phyloP scores from a whole-genome alignment of 1,140 invertebrate species.

The Cheumatopsyche charites region DNA sequence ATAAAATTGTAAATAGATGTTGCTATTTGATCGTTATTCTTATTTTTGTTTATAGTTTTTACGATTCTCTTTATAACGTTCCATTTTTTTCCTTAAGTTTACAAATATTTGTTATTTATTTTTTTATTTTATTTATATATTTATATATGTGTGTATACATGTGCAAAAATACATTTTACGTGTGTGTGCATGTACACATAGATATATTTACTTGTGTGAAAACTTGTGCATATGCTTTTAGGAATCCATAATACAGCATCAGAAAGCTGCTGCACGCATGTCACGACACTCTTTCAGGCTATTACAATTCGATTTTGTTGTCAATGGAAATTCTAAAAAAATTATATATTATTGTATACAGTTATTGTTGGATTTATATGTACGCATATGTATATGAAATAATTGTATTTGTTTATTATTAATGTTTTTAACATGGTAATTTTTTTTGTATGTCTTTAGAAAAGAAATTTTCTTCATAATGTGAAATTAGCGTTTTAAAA shows the following conservation, averaged over 20 bases:
- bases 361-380: constrained; percentile 24
- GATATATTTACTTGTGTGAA: too few species aligned
- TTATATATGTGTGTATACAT: too few species aligned
- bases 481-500: too few species aligned
- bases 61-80: constrained; percentile 16
- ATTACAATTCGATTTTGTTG: background rate
- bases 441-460: too few species aligned
- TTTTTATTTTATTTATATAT: constrained; percentile 11
- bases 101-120: constrained; percentile 11
- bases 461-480: too few species aligned
- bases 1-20: constrained; percentile 13
- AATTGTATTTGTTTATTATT: too few species aligned
- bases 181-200: too few species aligned
- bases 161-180: too few species aligned
- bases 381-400: background rate
- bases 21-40: constrained; percentile 18
- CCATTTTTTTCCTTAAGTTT: constrained; percentile 23
- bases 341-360: background rate
- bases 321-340: too few species aligned
- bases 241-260: background rate
- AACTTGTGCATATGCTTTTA: too few species aligned
- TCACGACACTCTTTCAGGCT: constrained; percentile 25
- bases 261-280: constrained; percentile 4
- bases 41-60: constrained; percentile 11
- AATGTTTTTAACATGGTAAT: too few species aligned